These are phyloP conservation scores for Genyomyrus donnyi DNA, from an alignment of 2,113 vertebrate genomes.

Conservation along the genomic window DNA sequence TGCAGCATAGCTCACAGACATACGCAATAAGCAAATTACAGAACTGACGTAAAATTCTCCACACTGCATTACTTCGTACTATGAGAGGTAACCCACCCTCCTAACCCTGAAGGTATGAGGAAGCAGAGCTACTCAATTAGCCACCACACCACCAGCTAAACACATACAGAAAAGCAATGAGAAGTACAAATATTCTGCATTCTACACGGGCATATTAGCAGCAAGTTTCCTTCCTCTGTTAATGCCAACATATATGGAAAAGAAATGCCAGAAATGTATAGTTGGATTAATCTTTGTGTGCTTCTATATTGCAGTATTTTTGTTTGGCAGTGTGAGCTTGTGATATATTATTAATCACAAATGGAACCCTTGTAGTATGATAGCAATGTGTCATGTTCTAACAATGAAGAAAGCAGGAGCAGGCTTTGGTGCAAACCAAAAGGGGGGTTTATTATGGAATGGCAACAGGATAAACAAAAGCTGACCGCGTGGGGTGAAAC, in stretches of 20 bases:
- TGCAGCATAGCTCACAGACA: background rate
- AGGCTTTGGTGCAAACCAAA: no score
- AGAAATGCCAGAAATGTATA: background rate
- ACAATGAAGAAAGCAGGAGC: no score
- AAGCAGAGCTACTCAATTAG: background rate
- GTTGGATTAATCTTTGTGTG: background rate
- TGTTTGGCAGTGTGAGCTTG: background rate
- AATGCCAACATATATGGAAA: background rate
- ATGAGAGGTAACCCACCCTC: background rate
- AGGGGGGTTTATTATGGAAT: no score
- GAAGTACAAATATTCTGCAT: background rate
- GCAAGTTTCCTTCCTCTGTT: background rate
- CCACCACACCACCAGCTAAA: background rate
- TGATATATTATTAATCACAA: background rate
- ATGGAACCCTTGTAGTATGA: background rate
- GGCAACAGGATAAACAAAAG: no score
- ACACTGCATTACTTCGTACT: background rate
- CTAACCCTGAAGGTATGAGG: background rate
- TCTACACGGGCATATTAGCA: background rate
- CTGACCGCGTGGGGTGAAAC: no score
- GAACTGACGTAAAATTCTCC: background rate
- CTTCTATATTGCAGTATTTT: background rate
- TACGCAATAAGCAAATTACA: no score
- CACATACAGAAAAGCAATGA: background rate
- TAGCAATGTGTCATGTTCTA: background rate